Evolutionary conservation across 2,113 vertebrate species (phyloP), one percentile per base, ranked within the genome.

Genomic region (Lepisosteus osseus): DNA sequence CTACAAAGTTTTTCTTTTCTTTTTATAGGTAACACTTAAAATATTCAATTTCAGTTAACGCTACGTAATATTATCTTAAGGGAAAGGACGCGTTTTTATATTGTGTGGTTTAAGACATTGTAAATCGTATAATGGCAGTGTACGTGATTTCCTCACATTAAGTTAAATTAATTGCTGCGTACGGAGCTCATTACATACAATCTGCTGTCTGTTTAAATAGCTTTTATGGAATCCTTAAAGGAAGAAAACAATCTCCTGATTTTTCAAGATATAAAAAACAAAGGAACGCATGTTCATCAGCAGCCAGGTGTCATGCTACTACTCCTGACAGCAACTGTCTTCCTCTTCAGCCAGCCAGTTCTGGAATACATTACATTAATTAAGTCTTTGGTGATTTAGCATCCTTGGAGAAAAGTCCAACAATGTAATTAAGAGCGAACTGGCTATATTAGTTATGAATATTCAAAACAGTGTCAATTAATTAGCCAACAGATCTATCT

Each of bases 331-430:
- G 95, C 93, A 93, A 94, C 92, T 91, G 93, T 95, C 94, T 95
- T 91, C 85, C 91, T 84, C 86, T 86, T 88, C 92, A 95, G 94
- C 92, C 94, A 91, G 89, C 85, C 88, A 94, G 95, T 93, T 92
- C 94, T 92, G 88, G 96, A 98, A 99, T 99, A 99, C 95, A 99
- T 99, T 99, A 98, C 91, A 95, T 95, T 99, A 99, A 99, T 99
- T 97, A 99, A 98, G 96, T 94, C 97, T 97, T 95, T 92, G 91
- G 97, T 99, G 97, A 98, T 98, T 99, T 97, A 95, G 92, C 89
- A 92, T 98, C 97, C 96, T 96, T 87, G 85, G 97, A 98, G 95
- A 90, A 92, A 97, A 94, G 95, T 96, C 95, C 95, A 97, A 95
- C 95, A 96, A 95, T 96, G 95, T 97, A 98, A 99, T 99, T 99